Conservation (phyloP, 2,888 invertebrate species). For the Pyrochroa serraticornis region DNA sequence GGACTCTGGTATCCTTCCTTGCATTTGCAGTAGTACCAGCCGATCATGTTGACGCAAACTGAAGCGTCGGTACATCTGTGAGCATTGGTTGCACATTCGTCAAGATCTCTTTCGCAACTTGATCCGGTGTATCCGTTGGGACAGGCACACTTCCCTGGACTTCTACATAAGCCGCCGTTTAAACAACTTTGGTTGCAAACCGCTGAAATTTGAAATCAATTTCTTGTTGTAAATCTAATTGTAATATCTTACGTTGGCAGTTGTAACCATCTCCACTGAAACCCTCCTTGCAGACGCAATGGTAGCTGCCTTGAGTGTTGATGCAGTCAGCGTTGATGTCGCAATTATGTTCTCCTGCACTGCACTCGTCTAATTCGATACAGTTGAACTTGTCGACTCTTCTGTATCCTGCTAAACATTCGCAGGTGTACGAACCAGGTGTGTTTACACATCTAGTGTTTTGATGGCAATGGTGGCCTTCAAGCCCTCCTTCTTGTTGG, state of each 20-base stretch:
- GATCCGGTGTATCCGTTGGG: slow-evolving; percentile 80
- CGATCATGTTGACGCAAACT: slow-evolving; percentile 85
- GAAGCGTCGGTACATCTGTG: slow-evolving; percentile 78
- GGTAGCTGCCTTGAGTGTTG: slow-evolving; percentile 83
- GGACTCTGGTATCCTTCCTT: slow-evolving; percentile 75
- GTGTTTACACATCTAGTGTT: slow-evolving; percentile 86
- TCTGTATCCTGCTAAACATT: slow-evolving; percentile 80
- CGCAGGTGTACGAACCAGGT: slow-evolving; percentile 81
- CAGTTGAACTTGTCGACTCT: slow-evolving; percentile 80
- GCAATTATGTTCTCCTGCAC: slow-evolving; percentile 73
- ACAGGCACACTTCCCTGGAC: slow-evolving; percentile 80
- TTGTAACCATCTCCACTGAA: slow-evolving; percentile 79
- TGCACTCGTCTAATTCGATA: slow-evolving; percentile 81
- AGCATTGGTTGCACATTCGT: slow-evolving; percentile 78
- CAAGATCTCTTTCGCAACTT: slow-evolving; percentile 84
- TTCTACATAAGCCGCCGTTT: slow-evolving; percentile 82
- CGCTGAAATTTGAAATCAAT: slow-evolving; percentile 63
- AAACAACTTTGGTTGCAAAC: slow-evolving; percentile 80
- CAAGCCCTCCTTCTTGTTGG: slow-evolving; percentile 73
- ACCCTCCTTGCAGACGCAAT: slow-evolving; percentile 74
- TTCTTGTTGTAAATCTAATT: not conserved
- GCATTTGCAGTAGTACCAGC: slow-evolving; percentile 89
- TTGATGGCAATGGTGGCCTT: slow-evolving; percentile 84
- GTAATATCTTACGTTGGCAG: slow-evolving; percentile 75
- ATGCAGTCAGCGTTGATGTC: slow-evolving; percentile 77